These are phyloP conservation scores for Cynopterus brachyotis DNA, from an alignment of 2,113 vertebrate species.

Conservation along the genomic window DNA sequence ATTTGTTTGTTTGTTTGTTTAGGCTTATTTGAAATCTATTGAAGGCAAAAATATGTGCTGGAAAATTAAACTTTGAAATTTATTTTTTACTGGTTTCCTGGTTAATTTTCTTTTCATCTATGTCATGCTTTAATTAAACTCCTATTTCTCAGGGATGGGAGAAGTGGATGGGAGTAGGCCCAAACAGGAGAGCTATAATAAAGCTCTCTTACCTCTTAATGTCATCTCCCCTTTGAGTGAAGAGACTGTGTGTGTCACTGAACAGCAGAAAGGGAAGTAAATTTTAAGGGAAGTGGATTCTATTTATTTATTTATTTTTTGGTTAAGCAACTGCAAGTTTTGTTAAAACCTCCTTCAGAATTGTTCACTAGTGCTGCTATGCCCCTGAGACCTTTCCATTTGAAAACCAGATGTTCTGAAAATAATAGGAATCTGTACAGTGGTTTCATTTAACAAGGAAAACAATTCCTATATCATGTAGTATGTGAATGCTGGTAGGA, in stretches of 20 bases:
- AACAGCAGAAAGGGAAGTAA: background rate
- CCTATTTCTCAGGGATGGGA: background rate
- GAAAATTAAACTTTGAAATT: background rate
- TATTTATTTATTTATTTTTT: background rate
- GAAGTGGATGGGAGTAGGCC: background rate
- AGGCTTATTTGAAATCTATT: background rate
- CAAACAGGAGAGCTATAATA: fast-evolving
- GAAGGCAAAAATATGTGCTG: background rate
- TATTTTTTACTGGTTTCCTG: background rate
- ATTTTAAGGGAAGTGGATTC: background rate
- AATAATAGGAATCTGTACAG: constrained; percentile 64
- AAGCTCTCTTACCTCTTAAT: background rate
- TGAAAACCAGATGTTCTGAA: constrained; percentile 75
- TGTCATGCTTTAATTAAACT: background rate
- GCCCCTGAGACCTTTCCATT: constrained; percentile 63
- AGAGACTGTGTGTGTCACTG: background rate
- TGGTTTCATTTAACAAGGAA: constrained; percentile 46
- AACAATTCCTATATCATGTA: background rate
- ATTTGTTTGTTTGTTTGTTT: background rate
- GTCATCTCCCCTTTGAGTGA: background rate
- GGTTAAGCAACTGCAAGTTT: background rate
- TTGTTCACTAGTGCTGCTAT: background rate
- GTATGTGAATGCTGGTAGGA: background rate
- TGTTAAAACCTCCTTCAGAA: constrained; percentile 4
- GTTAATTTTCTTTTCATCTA: background rate